These are phyloP conservation scores for Chiloscyllium plagiosum DNA, from an alignment of 2,113 vertebrate genomes.

Conservation along the genomic window DNA sequence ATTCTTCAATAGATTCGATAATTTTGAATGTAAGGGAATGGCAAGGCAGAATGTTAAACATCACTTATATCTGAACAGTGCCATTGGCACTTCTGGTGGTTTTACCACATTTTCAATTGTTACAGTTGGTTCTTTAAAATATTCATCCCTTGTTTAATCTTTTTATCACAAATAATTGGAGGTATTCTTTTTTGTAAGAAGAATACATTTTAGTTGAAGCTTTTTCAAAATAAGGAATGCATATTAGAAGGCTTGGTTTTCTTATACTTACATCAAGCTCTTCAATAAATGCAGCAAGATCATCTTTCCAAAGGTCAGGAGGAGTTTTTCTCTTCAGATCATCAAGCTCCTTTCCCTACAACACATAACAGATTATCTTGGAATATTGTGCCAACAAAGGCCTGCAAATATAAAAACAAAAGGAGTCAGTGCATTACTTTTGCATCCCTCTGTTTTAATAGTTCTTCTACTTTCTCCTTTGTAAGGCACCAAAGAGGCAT, in stretches of 20 bases:
- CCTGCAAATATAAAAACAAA: neutral
- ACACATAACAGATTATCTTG: slow-evolving; percentile 36
- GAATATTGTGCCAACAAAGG: neutral
- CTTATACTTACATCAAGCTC: slow-evolving; percentile 80
- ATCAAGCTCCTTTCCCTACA: slow-evolving; percentile 76
- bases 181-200: neutral
- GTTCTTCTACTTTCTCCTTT: slow-evolving; percentile 93
- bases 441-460: slow-evolving; percentile 86
- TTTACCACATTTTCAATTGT: slow-evolving; percentile 22
- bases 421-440: slow-evolving; percentile 64
- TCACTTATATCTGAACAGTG: too few relatives aligned
- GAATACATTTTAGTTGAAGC: neutral
- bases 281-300: slow-evolving; percentile 87
- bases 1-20: neutral
- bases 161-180: neutral
- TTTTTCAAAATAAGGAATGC: neutral
- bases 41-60: neutral
- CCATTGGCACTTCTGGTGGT: neutral
- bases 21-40: neutral
- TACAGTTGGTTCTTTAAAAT: slow-evolving; percentile 40
- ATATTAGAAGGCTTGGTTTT: neutral
- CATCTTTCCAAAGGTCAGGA: slow-evolving; percentile 92
- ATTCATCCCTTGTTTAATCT: slow-evolving; percentile 37
- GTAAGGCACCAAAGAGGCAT: slow-evolving; percentile 96
- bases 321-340: slow-evolving; percentile 77